These are phyloP conservation scores for Istiophorus platypterus DNA, from an alignment of 2,113 vertebrate genomes.

Conservation along the genomic window DNA sequence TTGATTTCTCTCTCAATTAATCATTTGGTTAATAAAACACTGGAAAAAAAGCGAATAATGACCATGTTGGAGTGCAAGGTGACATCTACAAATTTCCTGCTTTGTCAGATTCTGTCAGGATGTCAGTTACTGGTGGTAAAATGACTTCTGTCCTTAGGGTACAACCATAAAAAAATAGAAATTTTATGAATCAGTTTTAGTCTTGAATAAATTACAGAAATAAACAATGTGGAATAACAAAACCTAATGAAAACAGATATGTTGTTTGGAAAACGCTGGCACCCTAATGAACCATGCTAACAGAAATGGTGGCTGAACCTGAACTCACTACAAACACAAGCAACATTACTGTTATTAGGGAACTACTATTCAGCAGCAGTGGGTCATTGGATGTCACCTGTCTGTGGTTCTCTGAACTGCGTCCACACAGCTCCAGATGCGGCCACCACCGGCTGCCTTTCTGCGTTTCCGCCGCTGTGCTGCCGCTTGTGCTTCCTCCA, in stretches of 20 bases:
- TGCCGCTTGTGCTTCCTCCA: slow-evolving; percentile 98
- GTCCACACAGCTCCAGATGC: slow-evolving; percentile 90
- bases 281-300: background rate
- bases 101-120: no score
- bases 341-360: background rate
- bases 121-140: no score
- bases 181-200: no score
- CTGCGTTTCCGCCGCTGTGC: slow-evolving; percentile 92
- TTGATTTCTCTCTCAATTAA: no score
- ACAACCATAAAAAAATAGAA: no score
- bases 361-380: background rate
- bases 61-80: no score
- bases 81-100: background rate
- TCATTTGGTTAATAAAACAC: no score
- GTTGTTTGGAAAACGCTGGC: background rate
- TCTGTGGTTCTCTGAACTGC: slow-evolving; percentile 92
- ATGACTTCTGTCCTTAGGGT: no score
- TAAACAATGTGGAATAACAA: background rate
- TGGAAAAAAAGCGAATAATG: background rate
- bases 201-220: background rate
- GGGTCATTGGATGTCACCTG: slow-evolving; percentile 82
- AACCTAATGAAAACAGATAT: background rate
- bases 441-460: slow-evolving; percentile 86
- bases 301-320: background rate
- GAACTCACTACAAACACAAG: background rate